These are phyloP conservation scores for Pelagia noctiluca DNA, from an alignment of 30 jellyfish, hydroid and myxozoan genomes.

Conservation along the genomic window DNA sequence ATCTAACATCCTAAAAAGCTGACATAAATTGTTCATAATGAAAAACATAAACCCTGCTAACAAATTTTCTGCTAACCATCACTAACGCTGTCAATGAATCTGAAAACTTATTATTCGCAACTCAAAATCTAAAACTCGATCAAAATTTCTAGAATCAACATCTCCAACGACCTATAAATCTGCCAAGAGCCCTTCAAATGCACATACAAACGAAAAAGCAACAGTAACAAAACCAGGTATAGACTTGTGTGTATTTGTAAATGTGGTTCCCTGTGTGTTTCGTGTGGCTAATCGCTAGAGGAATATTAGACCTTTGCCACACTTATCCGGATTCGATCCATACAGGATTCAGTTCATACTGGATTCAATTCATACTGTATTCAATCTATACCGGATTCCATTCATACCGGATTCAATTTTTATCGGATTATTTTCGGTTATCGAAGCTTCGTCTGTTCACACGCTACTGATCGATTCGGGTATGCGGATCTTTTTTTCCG, in stretches of 20 bases:
- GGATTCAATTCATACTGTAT: not conserved
- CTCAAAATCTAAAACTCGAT: not conserved
- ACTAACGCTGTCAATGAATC: no score
- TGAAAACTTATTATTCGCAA: not conserved
- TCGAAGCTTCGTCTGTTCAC: no score
- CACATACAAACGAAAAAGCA: not conserved
- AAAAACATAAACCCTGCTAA: not conserved
- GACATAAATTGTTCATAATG: not conserved
- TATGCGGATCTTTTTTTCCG: no score
- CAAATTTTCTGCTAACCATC: not conserved
- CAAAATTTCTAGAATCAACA: constrained; percentile 6
- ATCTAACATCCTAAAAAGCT: not conserved
- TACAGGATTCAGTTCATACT: not conserved
- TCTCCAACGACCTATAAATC: not conserved
- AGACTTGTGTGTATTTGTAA: not conserved
- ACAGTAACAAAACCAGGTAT: constrained; percentile 7
- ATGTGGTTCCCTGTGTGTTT: not conserved
- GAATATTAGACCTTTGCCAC: not conserved
- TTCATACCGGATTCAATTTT: not conserved
- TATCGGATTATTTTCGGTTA: not conserved
- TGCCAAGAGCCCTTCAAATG: not conserved
- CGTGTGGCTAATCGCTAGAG: not conserved
- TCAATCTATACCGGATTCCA: not conserved
- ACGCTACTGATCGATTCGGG: no score
- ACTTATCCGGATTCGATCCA: not conserved